Evolutionary conservation across 1,140 invertebrate species (phyloP), one percentile per base, ranked within the genome.

Genomic region (Aphelinus atriplicis): DNA sequence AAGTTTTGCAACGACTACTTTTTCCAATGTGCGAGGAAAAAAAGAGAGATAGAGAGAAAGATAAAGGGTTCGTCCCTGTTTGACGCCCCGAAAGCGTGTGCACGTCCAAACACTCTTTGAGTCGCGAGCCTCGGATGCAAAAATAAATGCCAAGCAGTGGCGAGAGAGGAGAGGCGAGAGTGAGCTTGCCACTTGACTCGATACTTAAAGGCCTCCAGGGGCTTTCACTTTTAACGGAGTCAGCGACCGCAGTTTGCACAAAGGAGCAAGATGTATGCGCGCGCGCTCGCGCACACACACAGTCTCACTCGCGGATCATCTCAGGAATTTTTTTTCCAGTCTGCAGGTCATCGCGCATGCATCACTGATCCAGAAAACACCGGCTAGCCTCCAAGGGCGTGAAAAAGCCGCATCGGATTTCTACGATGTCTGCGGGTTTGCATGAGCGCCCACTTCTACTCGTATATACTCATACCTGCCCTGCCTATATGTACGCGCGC

Each of bases 321-420:
- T 75, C 51, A n/a, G 26, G n/a, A 60, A 48, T 55, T 71, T 55
- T 71, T 60, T 70, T 70, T 70, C 68, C 68, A 76, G 60, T 78
- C 74, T 75, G 64, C 26, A 26, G 26, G 70, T 75, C 69, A 66
- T 66, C 64, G 68, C 51, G 51, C 51, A 66, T 81, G 82, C 79
- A 80, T 82, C 82, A 81, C 46, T 80, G 81, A 75, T 63, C 76
- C 60, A 81, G 80, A 83, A 83, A 82, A 81, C 78, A 65, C 56
- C 26, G 48, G 63, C 47, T 42, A 55, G n/a, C 60, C 26, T 50
- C 55, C 74, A 71, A 71, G 74, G 66, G 68, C 63, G 68, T 57
- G 62, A 66, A 66, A 67, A 68, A 60, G 2, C 58, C 3, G 3
- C 64, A 26, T 26, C 26, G 26, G 26, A 26, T 26, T 26, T 26